phyloP scores from a whole-genome alignment of 2,888 invertebrate genomes.

The Cheilosia scutellata region DNA sequence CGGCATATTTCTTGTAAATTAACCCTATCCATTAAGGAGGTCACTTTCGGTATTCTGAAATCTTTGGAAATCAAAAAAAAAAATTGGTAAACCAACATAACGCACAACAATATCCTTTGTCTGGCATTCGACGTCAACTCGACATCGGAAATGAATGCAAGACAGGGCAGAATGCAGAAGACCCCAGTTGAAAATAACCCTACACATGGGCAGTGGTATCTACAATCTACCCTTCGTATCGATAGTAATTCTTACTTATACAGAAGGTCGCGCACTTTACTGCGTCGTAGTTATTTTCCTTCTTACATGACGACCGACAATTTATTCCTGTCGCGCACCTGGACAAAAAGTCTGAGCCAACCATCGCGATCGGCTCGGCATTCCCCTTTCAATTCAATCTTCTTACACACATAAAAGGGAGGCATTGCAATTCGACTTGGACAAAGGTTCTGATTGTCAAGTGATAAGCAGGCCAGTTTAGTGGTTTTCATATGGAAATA shows the following conservation, averaged over 20 bases:
- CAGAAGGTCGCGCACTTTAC: constrained; percentile 66
- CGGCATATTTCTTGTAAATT: too few relatives aligned
- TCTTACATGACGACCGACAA: constrained; percentile 30
- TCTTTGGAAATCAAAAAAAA: constrained; percentile 38
- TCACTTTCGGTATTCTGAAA: constrained; percentile 42
- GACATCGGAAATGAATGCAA: constrained; percentile 63
- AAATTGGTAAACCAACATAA: constrained; percentile 27
- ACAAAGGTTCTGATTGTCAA: constrained; percentile 73
- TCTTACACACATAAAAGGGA: background rate
- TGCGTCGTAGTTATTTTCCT: constrained; percentile 15
- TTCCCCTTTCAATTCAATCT: constrained; percentile 47
- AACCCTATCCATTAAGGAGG: constrained; percentile 28
- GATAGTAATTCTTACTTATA: constrained; percentile 56
- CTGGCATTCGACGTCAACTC: constrained; percentile 20
- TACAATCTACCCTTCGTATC: constrained; percentile 63
- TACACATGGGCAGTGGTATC: background rate
- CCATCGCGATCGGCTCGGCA: constrained; percentile 27
- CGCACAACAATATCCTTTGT: constrained; percentile 64
- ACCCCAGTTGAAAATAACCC: constrained; percentile 24
- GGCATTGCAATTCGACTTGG: constrained; percentile 42
- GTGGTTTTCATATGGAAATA: constrained; percentile 54
- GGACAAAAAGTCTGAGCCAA: constrained; percentile 62
- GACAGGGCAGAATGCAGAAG: constrained; percentile 50
- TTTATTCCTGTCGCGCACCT: constrained; percentile 59
- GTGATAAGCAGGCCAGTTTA: constrained; percentile 54